Base-by-base conservation (phyloP, 2,113 vertebrate genomes). In the Chionis minor region DNA sequence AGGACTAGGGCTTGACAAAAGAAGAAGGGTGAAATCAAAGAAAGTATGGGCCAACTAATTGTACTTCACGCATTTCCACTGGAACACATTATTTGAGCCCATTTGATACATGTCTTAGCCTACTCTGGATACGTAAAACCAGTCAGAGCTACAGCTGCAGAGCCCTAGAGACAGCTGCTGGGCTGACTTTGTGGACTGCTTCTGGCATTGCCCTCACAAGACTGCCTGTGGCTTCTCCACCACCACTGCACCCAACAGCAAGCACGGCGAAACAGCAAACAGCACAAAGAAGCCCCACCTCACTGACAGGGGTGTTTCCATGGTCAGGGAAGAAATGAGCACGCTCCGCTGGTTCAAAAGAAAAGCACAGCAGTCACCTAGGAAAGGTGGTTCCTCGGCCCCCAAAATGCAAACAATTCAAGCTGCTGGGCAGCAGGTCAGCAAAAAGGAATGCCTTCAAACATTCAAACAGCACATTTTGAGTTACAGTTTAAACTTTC, bases 321-420 rank as follows among this genome's bases (percentile, higher is more conserved):
- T 0, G 16, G 20, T 10, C 65, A 90, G 40, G 38, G 70, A 90
- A 35, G 49, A 80, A 54, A 78, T 0, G 12, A 71, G 33, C 51
- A 38, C 54, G 23, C 35, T 55, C 45, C 62, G 21, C 5, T 10
- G 27, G 51, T 42, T 83, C 54, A 45, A 32, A 90, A 26, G 59
- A 77, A 65, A 86, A 59, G 52, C 35, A 63, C 5, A 11, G 52
- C 13, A 72, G 69, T 21, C 51, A 35, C 9, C 24, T 11, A 61
- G 45, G 26, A 62, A 55, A 86, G 62, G n/a, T 14, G 26, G 21
- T 30, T 40, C 33, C 42, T 35, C 0, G 0, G 22, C 3, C 44
- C 52, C 13, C 40, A 24, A 56, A 91, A 56, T 2, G 6, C 22
- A 75, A 85, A 40, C 28, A 81, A 42, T 40, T 83, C 14, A 65